Percentiles rank a stretch among this genome's conserved stretches.
Conservation (phyloP, 2,113 vertebrate genomes). For the Promerops cafer region DNA sequence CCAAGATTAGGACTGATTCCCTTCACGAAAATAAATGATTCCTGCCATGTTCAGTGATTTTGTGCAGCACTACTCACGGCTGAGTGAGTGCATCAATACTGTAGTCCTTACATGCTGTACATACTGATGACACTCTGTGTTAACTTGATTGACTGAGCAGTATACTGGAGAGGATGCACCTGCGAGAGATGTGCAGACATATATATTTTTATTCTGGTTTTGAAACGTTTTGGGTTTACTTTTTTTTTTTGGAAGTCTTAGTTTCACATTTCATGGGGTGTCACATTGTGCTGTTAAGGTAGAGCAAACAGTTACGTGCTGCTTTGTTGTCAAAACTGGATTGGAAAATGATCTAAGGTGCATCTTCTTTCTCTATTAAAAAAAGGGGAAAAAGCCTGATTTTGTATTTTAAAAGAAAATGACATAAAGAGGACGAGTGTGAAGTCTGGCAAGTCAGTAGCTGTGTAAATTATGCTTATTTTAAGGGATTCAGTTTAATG, state of each 20-base stretch:
- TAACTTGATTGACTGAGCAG: slow-evolving; percentile 82
- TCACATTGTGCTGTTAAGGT: slow-evolving; percentile 65
- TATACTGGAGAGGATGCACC: slow-evolving; percentile 74
- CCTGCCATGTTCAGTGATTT: slow-evolving; percentile 83
- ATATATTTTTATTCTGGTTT: slow-evolving; percentile 72
- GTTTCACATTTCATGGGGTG: slow-evolving; percentile 59
- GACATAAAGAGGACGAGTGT: slow-evolving; percentile 41
- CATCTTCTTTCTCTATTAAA: slow-evolving; percentile 37
- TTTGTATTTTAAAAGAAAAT: slow-evolving; percentile 63
- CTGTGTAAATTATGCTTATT: slow-evolving; percentile 49
- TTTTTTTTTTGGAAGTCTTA: slow-evolving; percentile 59
- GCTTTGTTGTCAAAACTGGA: slow-evolving; percentile 72
- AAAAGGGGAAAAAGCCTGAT: slow-evolving; percentile 2
- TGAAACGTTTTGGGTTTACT: slow-evolving; percentile 67
- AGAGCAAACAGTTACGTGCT: slow-evolving; percentile 60
- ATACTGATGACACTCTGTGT: slow-evolving; percentile 83
- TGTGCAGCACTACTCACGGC: slow-evolving; percentile 79
- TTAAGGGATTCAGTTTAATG: slow-evolving; percentile 39
- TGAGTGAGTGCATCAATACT: slow-evolving; percentile 81
- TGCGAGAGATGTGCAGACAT: slow-evolving; percentile 75
- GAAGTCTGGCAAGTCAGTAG: slow-evolving; percentile 55
- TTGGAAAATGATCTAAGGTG: slow-evolving; percentile 57
- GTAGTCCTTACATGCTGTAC: slow-evolving; percentile 79
- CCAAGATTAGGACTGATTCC: slow-evolving; percentile 81
- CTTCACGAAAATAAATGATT: slow-evolving; percentile 83